Percentiles rank a stretch among this genome's conserved stretches.
These are phyloP conservation scores for Altica lythri DNA, from an alignment of 2,888 invertebrate genomes.

Conservation along the genomic window DNA sequence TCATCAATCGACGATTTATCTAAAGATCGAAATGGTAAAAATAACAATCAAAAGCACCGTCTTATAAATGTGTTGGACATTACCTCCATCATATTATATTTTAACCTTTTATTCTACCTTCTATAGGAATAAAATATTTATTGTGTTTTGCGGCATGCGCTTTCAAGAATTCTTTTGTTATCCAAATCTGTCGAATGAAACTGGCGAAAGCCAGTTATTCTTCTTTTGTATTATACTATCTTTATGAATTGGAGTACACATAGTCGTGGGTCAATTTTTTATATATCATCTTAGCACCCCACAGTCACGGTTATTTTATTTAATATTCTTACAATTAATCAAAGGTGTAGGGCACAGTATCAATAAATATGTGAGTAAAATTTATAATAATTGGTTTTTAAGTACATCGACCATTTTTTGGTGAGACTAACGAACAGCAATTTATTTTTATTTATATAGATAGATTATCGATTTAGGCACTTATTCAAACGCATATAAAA, in stretches of 20 bases:
- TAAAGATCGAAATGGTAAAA: conserved; percentile 19
- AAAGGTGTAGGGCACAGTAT: no score
- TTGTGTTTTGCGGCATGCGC: conserved; percentile 26
- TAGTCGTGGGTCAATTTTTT: conserved; percentile 14
- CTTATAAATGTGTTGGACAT: conserved; percentile 26
- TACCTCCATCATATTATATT: conserved; percentile 26
- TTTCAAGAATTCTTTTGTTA: conserved; percentile 39
- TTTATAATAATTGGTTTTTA: no score
- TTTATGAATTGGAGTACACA: conserved; percentile 24
- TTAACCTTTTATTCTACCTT: conserved; percentile 25
- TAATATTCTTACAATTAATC: no score
- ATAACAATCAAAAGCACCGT: conserved; percentile 24
- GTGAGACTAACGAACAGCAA: no score
- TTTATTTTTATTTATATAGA: no score
- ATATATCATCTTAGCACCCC: no score
- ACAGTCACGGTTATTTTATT: no score
- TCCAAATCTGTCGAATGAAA: conserved; percentile 38
- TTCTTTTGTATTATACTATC: conserved; percentile 28
- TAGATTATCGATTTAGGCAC: no score
- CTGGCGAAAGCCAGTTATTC: conserved; percentile 29
- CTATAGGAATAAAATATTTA: conserved; percentile 26
- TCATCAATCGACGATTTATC: conserved; percentile 21
- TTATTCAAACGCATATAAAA: no score
- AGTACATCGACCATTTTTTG: no score
- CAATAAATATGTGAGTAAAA: no score